A percentile compares a stretch with the other conserved stretches of the same genome.
These are phyloP conservation scores for Cyanoderma ruficeps DNA, from an alignment of 2,113 vertebrate genomes.

Conservation along the genomic window DNA sequence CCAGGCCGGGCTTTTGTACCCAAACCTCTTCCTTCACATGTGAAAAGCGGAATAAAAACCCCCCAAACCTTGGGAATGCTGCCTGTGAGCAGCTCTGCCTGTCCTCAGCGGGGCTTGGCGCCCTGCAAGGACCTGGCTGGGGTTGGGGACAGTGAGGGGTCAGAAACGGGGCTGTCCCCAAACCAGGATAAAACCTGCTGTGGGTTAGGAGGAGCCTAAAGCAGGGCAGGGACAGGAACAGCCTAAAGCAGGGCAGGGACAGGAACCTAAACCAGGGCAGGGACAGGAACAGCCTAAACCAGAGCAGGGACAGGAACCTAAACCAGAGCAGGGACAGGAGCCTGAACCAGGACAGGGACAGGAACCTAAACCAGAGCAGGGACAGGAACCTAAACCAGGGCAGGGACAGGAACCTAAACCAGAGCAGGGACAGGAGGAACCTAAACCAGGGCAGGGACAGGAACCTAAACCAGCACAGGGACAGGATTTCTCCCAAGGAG, in stretches of 20 bases:
- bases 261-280: neutral
- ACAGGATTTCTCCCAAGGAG: fast-evolving
- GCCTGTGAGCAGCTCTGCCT: neutral
- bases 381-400: neutral
- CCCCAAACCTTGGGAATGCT: neutral
- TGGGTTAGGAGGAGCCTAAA: neutral
- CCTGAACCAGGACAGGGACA: fast-evolving
- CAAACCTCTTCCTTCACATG: fast-evolving
- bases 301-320: fast-evolving
- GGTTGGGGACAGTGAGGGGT: fast-evolving
- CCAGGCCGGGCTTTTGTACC: neutral
- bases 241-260: fast-evolving
- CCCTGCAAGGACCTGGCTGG: neutral
- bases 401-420: neutral
- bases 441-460: neutral
- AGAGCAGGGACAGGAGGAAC: neutral
- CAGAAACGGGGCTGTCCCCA: fast-evolving
- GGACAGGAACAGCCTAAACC: neutral
- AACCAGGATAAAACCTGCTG: fast-evolving
- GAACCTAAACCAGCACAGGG: neutral
- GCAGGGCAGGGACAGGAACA: neutral
- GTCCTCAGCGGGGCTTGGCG: neutral
- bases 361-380: neutral
- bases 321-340: fast-evolving
- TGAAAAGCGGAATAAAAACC: neutral